Percentiles rank a stretch among this genome's conserved stretches.
These are phyloP conservation scores for Grapholita molesta DNA, from an alignment of 1,140 invertebrate species.

Conservation along the genomic window DNA sequence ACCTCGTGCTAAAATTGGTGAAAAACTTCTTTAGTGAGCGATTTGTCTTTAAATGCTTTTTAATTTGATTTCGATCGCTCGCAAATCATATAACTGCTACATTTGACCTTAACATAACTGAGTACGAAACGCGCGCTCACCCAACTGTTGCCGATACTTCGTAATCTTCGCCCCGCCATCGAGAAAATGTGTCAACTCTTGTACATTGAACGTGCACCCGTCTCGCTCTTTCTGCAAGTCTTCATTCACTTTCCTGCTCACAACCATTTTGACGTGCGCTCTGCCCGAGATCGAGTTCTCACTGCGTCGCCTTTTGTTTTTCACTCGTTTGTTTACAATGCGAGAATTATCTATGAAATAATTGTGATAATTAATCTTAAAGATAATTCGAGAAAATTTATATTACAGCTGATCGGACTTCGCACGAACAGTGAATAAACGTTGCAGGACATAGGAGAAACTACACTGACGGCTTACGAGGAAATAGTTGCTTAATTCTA, in stretches of 20 bases:
- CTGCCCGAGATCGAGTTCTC: not conserved
- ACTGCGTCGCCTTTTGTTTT: not conserved
- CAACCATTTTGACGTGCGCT: constrained; percentile 25
- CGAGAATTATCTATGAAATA: not conserved
- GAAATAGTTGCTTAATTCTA: not conserved
- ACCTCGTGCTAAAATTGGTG: too few species aligned
- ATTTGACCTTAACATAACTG: too few species aligned
- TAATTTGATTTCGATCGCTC: too few species aligned
- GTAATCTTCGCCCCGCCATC: constrained; percentile 80
- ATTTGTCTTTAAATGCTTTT: too few species aligned
- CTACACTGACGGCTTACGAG: not conserved
- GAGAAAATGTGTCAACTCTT: constrained; percentile 87
- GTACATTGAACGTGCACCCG: constrained; percentile 85
- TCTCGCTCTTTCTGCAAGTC: constrained; percentile 86
- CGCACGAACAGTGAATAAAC: not conserved
- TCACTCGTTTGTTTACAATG: not conserved
- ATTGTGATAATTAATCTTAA: not conserved
- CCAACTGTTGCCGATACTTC: constrained; percentile 36
- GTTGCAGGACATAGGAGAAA: not conserved
- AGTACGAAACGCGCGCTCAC: constrained; percentile 24
- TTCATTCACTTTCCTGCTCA: constrained; percentile 76
- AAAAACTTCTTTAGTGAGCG: too few species aligned
- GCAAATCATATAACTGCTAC: too few species aligned
- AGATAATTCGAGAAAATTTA: not conserved
- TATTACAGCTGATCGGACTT: not conserved